Evolutionary conservation across 2,888 invertebrate genomes (phyloP).

Genomic region (Philereme transversata): DNA sequence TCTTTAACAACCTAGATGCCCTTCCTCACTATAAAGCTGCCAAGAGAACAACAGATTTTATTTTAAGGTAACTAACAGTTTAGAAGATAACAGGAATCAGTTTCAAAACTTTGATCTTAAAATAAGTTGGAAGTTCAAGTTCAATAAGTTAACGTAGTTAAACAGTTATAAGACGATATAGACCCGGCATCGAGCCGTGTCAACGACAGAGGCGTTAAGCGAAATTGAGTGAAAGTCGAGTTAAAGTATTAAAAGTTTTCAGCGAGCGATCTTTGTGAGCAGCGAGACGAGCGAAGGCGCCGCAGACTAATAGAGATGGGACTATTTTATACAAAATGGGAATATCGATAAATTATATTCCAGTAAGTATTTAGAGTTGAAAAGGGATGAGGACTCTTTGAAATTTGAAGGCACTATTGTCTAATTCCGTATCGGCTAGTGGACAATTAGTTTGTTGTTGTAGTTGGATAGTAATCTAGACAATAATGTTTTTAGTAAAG

Average conservation of each 20-base stretch:
- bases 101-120: neutral
- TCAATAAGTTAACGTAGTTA: slow-evolving; percentile 48
- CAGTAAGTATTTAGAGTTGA: too few species aligned
- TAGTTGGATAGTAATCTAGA: too few species aligned
- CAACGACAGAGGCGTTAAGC: slow-evolving; percentile 73
- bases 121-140: slow-evolving; percentile 37
- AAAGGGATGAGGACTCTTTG: too few species aligned
- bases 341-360: slow-evolving; percentile 30
- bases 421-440: too few species aligned
- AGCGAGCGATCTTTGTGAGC: slow-evolving; percentile 74
- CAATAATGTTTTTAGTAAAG: too few species aligned
- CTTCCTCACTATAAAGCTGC: too few species aligned
- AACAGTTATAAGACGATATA: slow-evolving; percentile 69
- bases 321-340: slow-evolving; percentile 24
- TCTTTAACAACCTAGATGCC: too few species aligned
- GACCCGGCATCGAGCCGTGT: slow-evolving; percentile 64
- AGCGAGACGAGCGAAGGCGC: slow-evolving; percentile 50
- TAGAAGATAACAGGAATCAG: too few species aligned
- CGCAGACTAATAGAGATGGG: slow-evolving; percentile 45
- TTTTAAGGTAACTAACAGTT: too few species aligned
- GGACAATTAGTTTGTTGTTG: too few species aligned
- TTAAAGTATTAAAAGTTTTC: slow-evolving; percentile 84
- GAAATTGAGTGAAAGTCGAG: slow-evolving; percentile 82
- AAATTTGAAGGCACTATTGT: too few species aligned
- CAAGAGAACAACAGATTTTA: too few species aligned